Evolutionary conservation across 1,140 invertebrate species (phyloP), one percentile per base, ranked within the genome.

Genomic region (Drosophila sucinea): DNA sequence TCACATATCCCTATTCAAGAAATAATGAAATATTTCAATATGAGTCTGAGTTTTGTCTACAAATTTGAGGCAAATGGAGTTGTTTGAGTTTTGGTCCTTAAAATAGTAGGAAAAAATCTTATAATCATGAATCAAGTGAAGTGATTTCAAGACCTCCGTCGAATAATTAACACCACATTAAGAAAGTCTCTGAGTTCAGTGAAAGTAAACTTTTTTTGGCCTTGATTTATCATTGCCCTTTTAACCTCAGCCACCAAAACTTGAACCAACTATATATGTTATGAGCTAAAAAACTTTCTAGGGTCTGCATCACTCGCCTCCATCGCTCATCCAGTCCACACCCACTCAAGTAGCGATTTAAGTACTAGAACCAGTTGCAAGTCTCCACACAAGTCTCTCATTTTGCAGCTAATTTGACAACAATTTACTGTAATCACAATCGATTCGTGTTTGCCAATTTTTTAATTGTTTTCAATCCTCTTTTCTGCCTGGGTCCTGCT

Each of bases 401-500:
- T 89, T 87, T 89, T 81, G 77, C 79, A 79, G 84, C 86, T 90
- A 90, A 90, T 90, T 90, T 90, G 87, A 90, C 86, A 90, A 90
- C 86, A 90, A 90, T 90, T 90, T 90, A 86, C 73, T 90, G 83
- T 90, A 86, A 90, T 90, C 79, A 86, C 87, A 90, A 90, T 90
- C 87, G 87, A 89, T 89, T 89, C 87, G 87, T 90, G 89, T 90
- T 89, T 85, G 84, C 82, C 89, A 91, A 91, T 89, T 91, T 91
- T 86, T 91, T 91, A 91, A 91, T 91, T 91, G 89, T 91, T 91
- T 85, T 73, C 89, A 89, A 91, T 91, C 81, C 84, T 85, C 86
- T 86, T 90, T 89, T 70, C 60, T 47, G 67, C 58, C 62, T 73
- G 58, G 44, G 62, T 73, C 65, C 35, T 38, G 35, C 57, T 30